Evolutionary conservation across 2,888 invertebrate species (phyloP).

Genomic region (Rhingia rostrata): DNA sequence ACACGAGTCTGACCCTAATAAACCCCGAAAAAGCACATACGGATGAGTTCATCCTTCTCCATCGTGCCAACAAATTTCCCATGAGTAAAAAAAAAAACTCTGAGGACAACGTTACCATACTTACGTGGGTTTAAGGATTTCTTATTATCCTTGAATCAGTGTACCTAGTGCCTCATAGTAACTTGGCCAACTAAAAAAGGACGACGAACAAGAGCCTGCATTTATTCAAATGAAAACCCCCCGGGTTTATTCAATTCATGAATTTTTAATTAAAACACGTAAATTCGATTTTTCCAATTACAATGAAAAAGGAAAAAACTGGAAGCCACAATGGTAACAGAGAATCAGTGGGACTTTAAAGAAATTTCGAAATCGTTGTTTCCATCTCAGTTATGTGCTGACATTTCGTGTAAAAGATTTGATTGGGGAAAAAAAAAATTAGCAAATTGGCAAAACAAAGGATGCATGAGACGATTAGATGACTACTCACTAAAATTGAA

Average conservation of each 20-base stretch:
- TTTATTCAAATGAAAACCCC: constrained; percentile 37
- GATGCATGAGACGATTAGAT: too few relatives aligned
- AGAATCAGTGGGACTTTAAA: not conserved
- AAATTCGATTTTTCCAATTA: constrained; percentile 64
- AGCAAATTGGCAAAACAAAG: too few relatives aligned
- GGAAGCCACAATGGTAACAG: not conserved
- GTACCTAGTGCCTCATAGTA: constrained; percentile 15
- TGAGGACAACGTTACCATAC: constrained; percentile 8
- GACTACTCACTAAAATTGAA: too few relatives aligned
- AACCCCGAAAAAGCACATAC: constrained; percentile 35
- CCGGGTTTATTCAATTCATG: constrained; percentile 55
- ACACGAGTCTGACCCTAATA: constrained; percentile 61
- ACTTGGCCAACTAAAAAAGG: not conserved
- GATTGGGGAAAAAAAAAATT: too few relatives aligned
- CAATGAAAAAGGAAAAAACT: not conserved
- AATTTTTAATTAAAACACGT: constrained; percentile 70
- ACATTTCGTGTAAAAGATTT: not conserved
- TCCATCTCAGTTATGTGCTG: constrained; percentile 11
- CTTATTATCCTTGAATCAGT: constrained; percentile 28
- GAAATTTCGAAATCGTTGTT: not conserved
- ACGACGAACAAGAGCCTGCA: constrained; percentile 16
- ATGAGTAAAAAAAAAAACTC: not conserved
- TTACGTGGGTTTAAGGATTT: constrained; percentile 18
- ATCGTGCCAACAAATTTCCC: too few relatives aligned
- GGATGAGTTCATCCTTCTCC: not conserved